These are phyloP conservation scores for Anaspis maculata DNA, from an alignment of 2,888 invertebrate species.

Conservation along the genomic window DNA sequence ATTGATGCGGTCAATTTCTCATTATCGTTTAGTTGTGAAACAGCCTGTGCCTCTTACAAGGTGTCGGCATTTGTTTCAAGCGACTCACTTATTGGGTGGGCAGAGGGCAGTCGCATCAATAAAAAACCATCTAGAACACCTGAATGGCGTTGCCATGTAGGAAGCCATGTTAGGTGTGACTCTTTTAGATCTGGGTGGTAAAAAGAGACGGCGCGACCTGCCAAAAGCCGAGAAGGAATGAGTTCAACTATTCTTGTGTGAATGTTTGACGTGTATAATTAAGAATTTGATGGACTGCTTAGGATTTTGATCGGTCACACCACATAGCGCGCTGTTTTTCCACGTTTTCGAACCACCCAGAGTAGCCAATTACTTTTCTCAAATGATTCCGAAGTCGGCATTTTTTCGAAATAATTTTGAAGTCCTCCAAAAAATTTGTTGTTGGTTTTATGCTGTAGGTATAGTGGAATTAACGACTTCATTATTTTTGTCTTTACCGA, in stretches of 20 bases:
- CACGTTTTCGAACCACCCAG: too few species aligned
- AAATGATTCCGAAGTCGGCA: too few species aligned
- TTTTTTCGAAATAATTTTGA: too few species aligned
- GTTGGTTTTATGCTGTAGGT: too few species aligned
- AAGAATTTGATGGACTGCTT: slow-evolving; percentile 34
- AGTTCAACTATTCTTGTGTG: slow-evolving; percentile 4
- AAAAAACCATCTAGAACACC: slow-evolving; percentile 37
- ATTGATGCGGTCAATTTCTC: not conserved
- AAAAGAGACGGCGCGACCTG: slow-evolving; percentile 25
- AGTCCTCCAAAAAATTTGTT: too few species aligned
- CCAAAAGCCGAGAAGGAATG: slow-evolving; percentile 7
- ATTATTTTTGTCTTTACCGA: too few species aligned
- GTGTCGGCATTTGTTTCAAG: slow-evolving; percentile 38
- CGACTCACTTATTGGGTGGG: slow-evolving; percentile 41
- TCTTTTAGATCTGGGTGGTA: slow-evolving; percentile 42
- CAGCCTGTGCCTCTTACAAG: slow-evolving; percentile 28
- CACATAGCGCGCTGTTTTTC: too few species aligned
- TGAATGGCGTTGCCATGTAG: slow-evolving; percentile 41
- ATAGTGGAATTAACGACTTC: too few species aligned
- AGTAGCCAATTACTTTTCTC: too few species aligned
- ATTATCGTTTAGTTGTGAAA: slow-evolving; percentile 16
- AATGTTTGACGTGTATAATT: slow-evolving; percentile 32
- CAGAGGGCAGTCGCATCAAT: slow-evolving; percentile 37
- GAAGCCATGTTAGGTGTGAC: slow-evolving; percentile 41
- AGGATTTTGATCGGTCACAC: slow-evolving; percentile 22